These are phyloP conservation scores for Diplogasteroides magnus DNA, from an alignment of 1,140 invertebrate species.

Conservation along the genomic window DNA sequence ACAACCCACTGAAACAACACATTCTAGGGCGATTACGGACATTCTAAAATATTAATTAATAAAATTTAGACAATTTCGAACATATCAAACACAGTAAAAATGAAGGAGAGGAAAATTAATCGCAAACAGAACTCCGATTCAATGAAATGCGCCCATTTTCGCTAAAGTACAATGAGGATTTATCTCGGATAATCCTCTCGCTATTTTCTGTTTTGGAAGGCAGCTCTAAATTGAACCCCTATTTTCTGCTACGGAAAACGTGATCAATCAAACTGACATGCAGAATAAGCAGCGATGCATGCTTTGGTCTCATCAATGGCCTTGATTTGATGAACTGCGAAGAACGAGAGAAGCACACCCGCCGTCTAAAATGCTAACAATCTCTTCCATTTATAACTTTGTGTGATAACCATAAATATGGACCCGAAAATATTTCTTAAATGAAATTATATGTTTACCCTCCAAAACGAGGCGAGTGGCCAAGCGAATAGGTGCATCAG, in stretches of 20 bases:
- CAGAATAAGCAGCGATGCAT: neutral
- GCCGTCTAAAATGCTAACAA: neutral
- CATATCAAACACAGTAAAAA: no score
- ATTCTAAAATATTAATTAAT: neutral
- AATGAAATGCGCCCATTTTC: no score
- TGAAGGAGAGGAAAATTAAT: no score
- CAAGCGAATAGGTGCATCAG: conserved; percentile 24
- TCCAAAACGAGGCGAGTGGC: conserved; percentile 25
- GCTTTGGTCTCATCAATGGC: neutral
- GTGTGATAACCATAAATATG: no score
- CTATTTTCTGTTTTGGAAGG: no score
- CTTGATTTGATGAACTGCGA: neutral
- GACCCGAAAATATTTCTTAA: conserved; percentile 28
- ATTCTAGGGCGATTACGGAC: neutral
- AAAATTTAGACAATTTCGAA: neutral
- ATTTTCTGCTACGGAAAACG: no score
- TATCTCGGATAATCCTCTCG: no score
- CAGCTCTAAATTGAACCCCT: no score
- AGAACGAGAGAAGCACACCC: neutral
- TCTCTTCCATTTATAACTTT: neutral
- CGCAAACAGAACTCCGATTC: no score
- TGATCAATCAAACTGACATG: neutral
- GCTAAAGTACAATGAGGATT: no score
- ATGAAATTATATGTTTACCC: conserved; percentile 26
- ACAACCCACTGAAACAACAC: conserved; percentile 23